Evolutionary conservation across 2,113 vertebrate species (phyloP), one percentile per base, ranked within the genome.

Genomic region (Xiphophorus couchianus): DNA sequence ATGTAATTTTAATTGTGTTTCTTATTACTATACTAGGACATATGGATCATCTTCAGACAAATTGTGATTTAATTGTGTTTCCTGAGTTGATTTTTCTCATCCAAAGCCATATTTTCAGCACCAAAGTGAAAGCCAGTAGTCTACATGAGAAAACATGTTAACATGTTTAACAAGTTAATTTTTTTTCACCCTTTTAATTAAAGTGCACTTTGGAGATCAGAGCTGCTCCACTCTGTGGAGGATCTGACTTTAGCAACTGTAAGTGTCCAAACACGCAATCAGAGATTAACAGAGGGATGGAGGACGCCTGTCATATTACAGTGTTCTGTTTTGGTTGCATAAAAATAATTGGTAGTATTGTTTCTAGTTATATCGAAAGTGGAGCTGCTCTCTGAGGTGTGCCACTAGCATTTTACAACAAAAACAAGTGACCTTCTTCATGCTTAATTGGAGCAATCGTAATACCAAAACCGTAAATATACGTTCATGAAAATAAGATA

Each of bases 171-270:
- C 63, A 31, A 73, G 61, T 77, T 69, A 81, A 81, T 74, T 70
- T 69, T 22, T 35, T 22, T 44, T 44, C 13, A 19, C 70, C 17
- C 61, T 66, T 84, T 84, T 88, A 89, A 88, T 91, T 88, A 78
- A 71, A 74, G 82, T 70, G 62, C 84, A 81, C 84, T 91, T 84
- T 81, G 30, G 79, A 86, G 85, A 89, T 37, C 72, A 81, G 77
- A 66, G 66, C 44, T 15, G 10, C 51, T 84, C 88, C 51, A 83
- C 88, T 84, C 80, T 1, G 0, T 73, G 83, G 87, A 73, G 35
- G 19, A 54, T 54, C 44, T 0, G 75, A 76, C 70, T 89, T 91
- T 88, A 85, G 64, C 82, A 90, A 86, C 86, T 86, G 77, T 62
- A 83, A 86, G 79, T 67, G 81, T 87, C 81, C 83, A 15, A 33